Percentiles rank a stretch among this genome's conserved stretches.
These are phyloP conservation scores for Hylaea fasciaria DNA, from an alignment of 2,888 invertebrate species.

Conservation along the genomic window DNA sequence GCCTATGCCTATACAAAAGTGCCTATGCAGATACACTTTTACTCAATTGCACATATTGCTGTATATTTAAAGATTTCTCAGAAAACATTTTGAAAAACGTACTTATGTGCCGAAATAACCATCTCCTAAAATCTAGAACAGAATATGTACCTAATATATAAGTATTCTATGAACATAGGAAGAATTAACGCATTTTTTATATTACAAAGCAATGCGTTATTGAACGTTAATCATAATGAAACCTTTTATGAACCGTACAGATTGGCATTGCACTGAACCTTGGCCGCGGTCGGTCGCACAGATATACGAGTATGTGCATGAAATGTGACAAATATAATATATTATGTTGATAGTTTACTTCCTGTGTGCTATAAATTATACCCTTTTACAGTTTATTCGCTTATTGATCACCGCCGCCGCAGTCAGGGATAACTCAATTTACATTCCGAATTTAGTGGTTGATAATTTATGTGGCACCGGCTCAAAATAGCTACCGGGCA, in stretches of 20 bases:
- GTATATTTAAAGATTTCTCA: too few relatives aligned
- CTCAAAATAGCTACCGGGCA: too few relatives aligned
- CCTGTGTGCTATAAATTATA: constrained; percentile 2
- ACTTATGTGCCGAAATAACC: too few relatives aligned
- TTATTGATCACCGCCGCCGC: constrained; percentile 11
- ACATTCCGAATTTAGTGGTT: too few relatives aligned
- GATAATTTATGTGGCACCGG: too few relatives aligned
- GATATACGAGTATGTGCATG: neutral
- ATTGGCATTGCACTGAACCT: constrained; percentile 6
- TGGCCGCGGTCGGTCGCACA: neutral
- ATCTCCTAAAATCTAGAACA: too few relatives aligned
- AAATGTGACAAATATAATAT: neutral
- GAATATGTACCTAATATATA: neutral
- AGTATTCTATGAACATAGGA: neutral
- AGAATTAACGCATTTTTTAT: neutral
- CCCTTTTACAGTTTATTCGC: constrained; percentile 2
- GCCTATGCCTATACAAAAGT: too few relatives aligned
- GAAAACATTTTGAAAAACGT: too few relatives aligned
- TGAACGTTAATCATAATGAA: neutral
- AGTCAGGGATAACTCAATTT: constrained; percentile 3
- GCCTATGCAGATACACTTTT: too few relatives aligned
- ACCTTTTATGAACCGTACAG: neutral
- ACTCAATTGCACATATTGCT: too few relatives aligned
- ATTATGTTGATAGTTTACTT: constrained; percentile 7
- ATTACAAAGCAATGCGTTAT: neutral